phyloP scores from a whole-genome alignment of 2,797 vertebrate species.

The Halcyon badia region DNA sequence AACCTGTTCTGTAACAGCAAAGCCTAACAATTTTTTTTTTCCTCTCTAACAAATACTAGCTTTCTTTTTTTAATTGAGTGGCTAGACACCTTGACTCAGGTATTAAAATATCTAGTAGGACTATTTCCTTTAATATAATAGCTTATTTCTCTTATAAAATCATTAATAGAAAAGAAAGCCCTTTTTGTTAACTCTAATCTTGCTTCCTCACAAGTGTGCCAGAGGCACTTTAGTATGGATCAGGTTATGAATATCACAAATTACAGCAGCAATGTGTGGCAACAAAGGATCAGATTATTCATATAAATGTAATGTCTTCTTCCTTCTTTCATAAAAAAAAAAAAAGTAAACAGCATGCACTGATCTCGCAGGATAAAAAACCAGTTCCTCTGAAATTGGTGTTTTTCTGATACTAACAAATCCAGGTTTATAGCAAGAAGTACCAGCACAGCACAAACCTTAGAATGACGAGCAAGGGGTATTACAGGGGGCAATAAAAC shows the following conservation, averaged over 20 bases:
- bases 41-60: not conserved
- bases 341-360: not conserved
- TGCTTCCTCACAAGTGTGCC: not conserved
- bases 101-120: slow-evolving; percentile 2
- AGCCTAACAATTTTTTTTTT: not conserved
- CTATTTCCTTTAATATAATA: slow-evolving; percentile 20
- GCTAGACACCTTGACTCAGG: not conserved
- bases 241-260: slow-evolving; percentile 28
- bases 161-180: slow-evolving; percentile 55
- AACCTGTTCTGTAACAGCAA: not conserved
- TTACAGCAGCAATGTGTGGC: not conserved
- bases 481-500: not conserved
- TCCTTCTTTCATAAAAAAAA: not conserved
- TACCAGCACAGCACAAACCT: not conserved
- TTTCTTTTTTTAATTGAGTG: not conserved
- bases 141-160: slow-evolving; percentile 33
- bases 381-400: not conserved
- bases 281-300: slow-evolving; percentile 11
- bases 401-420: not conserved
- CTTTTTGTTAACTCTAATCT: slow-evolving; percentile 46
- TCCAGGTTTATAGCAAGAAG: not conserved
- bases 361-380: not conserved
- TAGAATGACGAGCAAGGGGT: fast-evolving
- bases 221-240: slow-evolving; percentile 34
- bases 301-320: not conserved